A percentile compares a stretch with the other conserved stretches of the same genome.
Conservation (phyloP, 2,888 invertebrate genomes). For the Anodontia alba region DNA sequence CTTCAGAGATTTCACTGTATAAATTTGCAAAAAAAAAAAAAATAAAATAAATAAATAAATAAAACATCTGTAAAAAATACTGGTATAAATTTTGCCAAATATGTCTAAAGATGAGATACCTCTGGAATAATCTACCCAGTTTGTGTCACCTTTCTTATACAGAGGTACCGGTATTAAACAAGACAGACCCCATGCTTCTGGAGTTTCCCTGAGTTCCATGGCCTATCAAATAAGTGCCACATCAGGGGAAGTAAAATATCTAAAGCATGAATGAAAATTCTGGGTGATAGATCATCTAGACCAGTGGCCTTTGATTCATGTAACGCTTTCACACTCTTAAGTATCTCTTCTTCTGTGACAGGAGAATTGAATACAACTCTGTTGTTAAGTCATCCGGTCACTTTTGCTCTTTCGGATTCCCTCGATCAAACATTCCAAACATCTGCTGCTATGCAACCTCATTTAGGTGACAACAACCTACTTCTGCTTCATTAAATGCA, state of each 20-base stretch:
- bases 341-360: too few relatives aligned
- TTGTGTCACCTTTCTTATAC: neutral
- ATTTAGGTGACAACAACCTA: too few relatives aligned
- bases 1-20: neutral
- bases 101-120: neutral
- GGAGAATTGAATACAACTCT: too few relatives aligned
- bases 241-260: conserved; percentile 4
- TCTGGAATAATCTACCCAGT: neutral
- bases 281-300: neutral
- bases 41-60: neutral
- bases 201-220: neutral
- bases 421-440: too few relatives aligned
- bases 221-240: neutral
- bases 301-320: neutral
- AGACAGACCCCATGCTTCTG: neutral
- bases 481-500: too few relatives aligned
- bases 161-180: neutral
- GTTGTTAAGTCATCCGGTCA: too few relatives aligned
- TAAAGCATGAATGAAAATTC: neutral
- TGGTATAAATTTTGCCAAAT: conserved; percentile 8
- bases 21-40: too few relatives aligned
- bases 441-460: too few relatives aligned
- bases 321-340: too few relatives aligned
- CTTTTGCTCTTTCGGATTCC: too few relatives aligned
- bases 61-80: neutral